A percentile compares a stretch with the other conserved stretches of the same genome.
Evolutionary conservation across 1,140 invertebrate species (phyloP).

Genomic region (Glossosoma conforme): DNA sequence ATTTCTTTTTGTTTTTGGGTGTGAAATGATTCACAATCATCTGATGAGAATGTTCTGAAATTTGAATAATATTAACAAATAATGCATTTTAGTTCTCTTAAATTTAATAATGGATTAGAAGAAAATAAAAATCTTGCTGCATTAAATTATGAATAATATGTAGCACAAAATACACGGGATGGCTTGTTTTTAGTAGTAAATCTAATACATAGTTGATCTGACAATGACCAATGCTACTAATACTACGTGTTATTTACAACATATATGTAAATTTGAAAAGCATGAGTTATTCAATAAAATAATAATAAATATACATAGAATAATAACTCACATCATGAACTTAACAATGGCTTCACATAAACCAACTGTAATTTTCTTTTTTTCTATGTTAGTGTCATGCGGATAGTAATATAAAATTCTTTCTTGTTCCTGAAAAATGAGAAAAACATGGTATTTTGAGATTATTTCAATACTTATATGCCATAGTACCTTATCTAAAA

Average conservation of each 20-base stretch:
- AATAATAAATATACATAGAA: conserved; percentile 8
- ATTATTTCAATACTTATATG: not conserved
- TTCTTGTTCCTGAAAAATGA: conserved; percentile 72
- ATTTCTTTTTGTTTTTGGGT: conserved; percentile 85
- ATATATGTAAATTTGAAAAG: too few species aligned
- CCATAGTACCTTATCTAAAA: conserved; percentile 2
- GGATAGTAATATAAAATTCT: conserved; percentile 87
- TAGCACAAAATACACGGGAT: too few species aligned
- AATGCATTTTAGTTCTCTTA: too few species aligned
- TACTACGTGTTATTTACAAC: too few species aligned
- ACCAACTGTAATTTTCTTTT: conserved; percentile 84
- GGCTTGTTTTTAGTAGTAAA: too few species aligned
- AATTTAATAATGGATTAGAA: too few species aligned
- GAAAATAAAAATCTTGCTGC: too few species aligned
- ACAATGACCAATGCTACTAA: too few species aligned
- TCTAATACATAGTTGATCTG: too few species aligned
- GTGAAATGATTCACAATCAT: conserved; percentile 78
- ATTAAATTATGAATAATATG: too few species aligned
- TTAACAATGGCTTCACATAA: conserved; percentile 88
- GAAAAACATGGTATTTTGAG: conserved; percentile 25
- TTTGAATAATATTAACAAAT: conserved; percentile 30
- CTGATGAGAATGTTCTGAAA: conserved; percentile 78
- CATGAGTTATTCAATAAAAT: not conserved
- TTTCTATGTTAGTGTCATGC: conserved; percentile 68
- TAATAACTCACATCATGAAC: conserved; percentile 75